Base-by-base conservation (phyloP, 2,797 vertebrate species). In the Ctenosaura bakeri region DNA sequence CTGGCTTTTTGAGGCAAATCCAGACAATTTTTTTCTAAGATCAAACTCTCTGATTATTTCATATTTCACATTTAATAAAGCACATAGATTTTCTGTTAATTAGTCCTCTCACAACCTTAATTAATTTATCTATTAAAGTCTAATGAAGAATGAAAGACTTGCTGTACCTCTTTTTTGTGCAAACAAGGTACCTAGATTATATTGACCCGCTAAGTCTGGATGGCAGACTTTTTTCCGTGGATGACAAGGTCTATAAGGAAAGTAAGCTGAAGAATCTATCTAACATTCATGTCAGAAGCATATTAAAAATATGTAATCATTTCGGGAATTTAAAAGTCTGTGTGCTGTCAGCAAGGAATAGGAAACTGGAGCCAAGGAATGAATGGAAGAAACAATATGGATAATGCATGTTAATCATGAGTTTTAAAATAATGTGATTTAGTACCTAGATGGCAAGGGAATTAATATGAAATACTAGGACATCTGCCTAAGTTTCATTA, bases 11-110 rank as follows among this genome's bases (percentile, higher is more conserved):
- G 69, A 59, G 73, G 64, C 8, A 5, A 35, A 74, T 76, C 69
- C 24, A 74, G 42, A 16, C 13, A 35, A 32, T 18, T 3, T 78
- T 90, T 79, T 86, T 86, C 76, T 71, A 1, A 24, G 26, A 71
- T 59, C 50, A n/a, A 69, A 22, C 22, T 69, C 69, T 35, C 69
- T 66, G 59, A n/a, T 71, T 90, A 80, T 79, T 89, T 69, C 66
- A 79, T 77, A n/a, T 62, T 80, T 86, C 74, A 90, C n/a, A n/a
- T 69, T 69, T 80, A 90, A 85, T 71, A 84, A 89, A 64, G 79
- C 64, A 32, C 74, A 69, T 74, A 50, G 52, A 90, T 86, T 81
- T 86, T 86, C 66, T 62, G 5, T 64, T 85, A 81, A 90, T 86
- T 73, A 74, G 35, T 38, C 66, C n/a, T 73, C 69, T 74, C 16